A percentile compares a stretch with the other conserved stretches of the same genome.
Conservation (phyloP, 2,888 invertebrate species). For the Tupiocoris notatus region DNA sequence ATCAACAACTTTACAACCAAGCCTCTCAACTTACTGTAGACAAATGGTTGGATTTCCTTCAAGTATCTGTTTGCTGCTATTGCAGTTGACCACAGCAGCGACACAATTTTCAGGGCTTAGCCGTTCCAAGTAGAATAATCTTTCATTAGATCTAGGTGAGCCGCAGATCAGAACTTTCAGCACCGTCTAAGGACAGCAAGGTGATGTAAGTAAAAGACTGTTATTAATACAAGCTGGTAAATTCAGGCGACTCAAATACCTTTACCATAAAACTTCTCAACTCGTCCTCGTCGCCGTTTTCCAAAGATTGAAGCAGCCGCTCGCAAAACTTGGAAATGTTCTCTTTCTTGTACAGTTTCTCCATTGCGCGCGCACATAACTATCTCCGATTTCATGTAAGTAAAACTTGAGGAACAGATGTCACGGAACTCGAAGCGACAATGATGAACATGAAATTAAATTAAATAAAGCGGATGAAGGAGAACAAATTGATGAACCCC, state of each 20-base stretch:
- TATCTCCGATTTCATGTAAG: too few relatives aligned
- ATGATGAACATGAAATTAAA: too few relatives aligned
- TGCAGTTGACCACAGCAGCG: neutral
- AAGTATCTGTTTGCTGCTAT: neutral
- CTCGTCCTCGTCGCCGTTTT: neutral
- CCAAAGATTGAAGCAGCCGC: neutral
- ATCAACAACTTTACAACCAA: too few relatives aligned
- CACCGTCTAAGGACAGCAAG: too few relatives aligned
- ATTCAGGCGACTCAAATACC: too few relatives aligned
- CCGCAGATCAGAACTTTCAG: neutral
- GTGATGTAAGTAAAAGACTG: too few relatives aligned
- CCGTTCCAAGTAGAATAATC: neutral
- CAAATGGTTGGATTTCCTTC: neutral
- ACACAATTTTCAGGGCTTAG: neutral
- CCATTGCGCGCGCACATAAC: neutral
- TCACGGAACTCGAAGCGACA: too few relatives aligned
- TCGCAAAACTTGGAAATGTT: neutral
- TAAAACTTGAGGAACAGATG: too few relatives aligned
- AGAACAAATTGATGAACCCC: too few relatives aligned
- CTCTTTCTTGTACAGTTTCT: neutral
- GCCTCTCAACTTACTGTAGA: neutral
- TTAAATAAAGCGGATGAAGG: too few relatives aligned
- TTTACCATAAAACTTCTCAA: too few relatives aligned
- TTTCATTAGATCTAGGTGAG: neutral
- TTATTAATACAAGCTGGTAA: too few relatives aligned